A percentile compares a stretch with the other conserved stretches of the same genome.
These are phyloP conservation scores for Diachasmimorpha longicaudata DNA, from an alignment of 1,140 invertebrate species.

Conservation along the genomic window DNA sequence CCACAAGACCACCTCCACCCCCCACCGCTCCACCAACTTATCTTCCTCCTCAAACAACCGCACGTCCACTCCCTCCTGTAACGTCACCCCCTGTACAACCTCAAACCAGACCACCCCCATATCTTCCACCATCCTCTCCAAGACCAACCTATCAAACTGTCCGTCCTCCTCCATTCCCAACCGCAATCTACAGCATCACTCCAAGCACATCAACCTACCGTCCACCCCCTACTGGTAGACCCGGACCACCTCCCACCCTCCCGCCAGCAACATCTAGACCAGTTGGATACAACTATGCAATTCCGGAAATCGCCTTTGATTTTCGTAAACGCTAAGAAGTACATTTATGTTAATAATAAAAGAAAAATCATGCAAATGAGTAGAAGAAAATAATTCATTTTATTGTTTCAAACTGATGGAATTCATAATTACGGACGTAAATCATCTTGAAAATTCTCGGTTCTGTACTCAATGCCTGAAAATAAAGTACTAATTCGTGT, in stretches of 20 bases:
- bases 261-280: constrained; percentile 49
- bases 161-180: constrained; percentile 47
- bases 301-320: constrained; percentile 54
- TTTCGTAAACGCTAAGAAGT: constrained; percentile 43
- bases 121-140: constrained; percentile 46
- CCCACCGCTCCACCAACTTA: neutral
- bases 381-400: neutral
- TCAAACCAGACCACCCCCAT: constrained; percentile 41
- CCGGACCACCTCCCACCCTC: constrained; percentile 44
- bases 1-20: neutral
- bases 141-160: constrained; percentile 41
- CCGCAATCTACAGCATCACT: constrained; percentile 45
- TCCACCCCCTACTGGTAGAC: constrained; percentile 40
- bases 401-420: neutral
- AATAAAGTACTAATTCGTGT: neutral
- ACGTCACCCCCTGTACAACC: neutral
- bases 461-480: too few species aligned
- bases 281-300: constrained; percentile 52
- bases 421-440: neutral
- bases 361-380: neutral
- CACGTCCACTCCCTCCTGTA: neutral
- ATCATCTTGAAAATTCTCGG: too few species aligned
- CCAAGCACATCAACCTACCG: constrained; percentile 39
- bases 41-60: constrained; percentile 1
- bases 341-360: neutral